Evolutionary conservation across 1,140 invertebrate species (phyloP).

Genomic region (Yoshiicerus persimilis): DNA sequence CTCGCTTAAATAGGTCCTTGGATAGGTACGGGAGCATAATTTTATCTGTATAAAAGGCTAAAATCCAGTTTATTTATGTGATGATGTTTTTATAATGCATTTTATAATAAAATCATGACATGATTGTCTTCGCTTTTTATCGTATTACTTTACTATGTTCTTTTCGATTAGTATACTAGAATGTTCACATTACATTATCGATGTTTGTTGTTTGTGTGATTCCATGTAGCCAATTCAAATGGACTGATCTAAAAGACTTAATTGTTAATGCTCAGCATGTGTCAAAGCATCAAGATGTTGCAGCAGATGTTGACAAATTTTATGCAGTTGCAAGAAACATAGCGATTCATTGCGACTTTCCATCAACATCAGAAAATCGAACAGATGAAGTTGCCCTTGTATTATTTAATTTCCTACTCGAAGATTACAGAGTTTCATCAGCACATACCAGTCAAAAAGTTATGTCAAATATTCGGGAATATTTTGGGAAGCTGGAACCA

Average conservation of each 20-base stretch:
- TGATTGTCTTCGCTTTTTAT: too few species aligned
- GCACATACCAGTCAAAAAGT: not conserved
- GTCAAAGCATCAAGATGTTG: not conserved
- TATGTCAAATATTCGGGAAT: not conserved
- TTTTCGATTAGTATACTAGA: too few species aligned
- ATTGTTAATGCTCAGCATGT: not conserved
- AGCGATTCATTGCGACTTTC: not conserved
- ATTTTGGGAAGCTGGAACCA: conserved; percentile 29
- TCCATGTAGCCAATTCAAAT: not conserved
- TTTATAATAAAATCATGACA: too few species aligned
- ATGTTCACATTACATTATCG: too few species aligned
- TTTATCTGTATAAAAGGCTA: not conserved
- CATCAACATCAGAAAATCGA: not conserved
- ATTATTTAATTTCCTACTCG: not conserved
- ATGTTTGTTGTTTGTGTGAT: not conserved
- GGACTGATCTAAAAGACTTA: not conserved
- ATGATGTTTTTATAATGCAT: not conserved
- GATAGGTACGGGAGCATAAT: conserved; percentile 1
- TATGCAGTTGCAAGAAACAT: conserved; percentile 21
- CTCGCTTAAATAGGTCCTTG: not conserved
- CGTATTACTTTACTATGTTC: too few species aligned
- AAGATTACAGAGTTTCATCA: not conserved
- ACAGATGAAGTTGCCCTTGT: not conserved
- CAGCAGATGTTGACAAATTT: conserved; percentile 26
- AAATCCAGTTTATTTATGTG: too few species aligned